phyloP scores from a whole-genome alignment of 2,113 vertebrate species.

The Ceyx melanurus region DNA sequence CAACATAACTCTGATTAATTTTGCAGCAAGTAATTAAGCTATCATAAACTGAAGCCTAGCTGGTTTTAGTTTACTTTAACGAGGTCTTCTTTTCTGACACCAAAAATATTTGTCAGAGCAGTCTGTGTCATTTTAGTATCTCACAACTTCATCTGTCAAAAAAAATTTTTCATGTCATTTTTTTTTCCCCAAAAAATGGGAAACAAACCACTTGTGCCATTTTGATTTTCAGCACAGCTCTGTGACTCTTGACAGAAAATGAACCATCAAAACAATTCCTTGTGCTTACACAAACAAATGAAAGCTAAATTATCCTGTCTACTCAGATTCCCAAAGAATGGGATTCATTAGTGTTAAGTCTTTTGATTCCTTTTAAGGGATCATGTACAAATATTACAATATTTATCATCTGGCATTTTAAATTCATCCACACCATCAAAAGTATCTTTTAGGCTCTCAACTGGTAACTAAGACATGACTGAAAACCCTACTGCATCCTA shows the following conservation, averaged over 20 bases:
- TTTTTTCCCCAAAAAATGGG: neutral
- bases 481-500: neutral
- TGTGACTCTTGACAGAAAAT: neutral
- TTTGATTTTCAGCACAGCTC: neutral
- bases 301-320: neutral
- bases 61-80: neutral
- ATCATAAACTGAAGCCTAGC: neutral
- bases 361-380: neutral
- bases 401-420: neutral
- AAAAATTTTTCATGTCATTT: too few relatives aligned
- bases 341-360: neutral
- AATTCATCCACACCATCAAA: neutral
- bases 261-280: neutral
- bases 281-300: neutral
- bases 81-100: neutral
- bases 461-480: neutral
- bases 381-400: rapidly evolving
- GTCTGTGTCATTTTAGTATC: neutral
- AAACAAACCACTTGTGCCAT: neutral
- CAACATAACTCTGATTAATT: neutral
- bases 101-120: neutral
- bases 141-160: neutral
- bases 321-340: neutral
- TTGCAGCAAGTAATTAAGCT: neutral
- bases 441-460: neutral